Evolutionary conservation across 1,140 invertebrate species (phyloP).

Genomic region (Solen grandis): DNA sequence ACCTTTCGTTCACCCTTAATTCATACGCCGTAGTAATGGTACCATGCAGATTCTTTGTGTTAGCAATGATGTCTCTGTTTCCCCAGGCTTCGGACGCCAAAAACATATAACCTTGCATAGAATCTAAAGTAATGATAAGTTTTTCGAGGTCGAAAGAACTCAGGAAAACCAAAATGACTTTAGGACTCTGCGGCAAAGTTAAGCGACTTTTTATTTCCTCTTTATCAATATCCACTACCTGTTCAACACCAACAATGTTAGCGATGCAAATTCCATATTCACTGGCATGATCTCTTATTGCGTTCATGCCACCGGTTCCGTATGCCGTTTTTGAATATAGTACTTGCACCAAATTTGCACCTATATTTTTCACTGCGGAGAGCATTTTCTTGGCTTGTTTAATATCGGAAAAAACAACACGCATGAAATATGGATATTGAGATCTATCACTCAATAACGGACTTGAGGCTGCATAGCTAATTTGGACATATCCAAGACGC

Average conservation of each 20-base stretch:
- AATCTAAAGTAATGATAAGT: slow-evolving; percentile 1
- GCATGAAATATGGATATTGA: slow-evolving; percentile 36
- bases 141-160: slow-evolving; percentile 21
- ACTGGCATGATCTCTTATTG: not conserved
- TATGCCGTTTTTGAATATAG: slow-evolving; percentile 29
- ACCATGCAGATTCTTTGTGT: slow-evolving; percentile 2
- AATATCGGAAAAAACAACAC: slow-evolving; percentile 8
- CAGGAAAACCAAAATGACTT: slow-evolving; percentile 25
- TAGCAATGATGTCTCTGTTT: not conserved
- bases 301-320: slow-evolving; percentile 18
- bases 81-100: slow-evolving; percentile 42
- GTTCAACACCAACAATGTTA: not conserved
- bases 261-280: slow-evolving; percentile 18
- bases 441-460: not conserved
- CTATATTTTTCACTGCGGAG: not conserved
- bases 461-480: slow-evolving; percentile 31
- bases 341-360: slow-evolving; percentile 4
- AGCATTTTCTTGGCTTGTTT: slow-evolving; percentile 26
- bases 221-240: not conserved
- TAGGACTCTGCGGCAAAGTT: not conserved
- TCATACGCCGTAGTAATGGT: slow-evolving; percentile 11
- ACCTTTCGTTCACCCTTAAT: slow-evolving; percentile 16
- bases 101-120: slow-evolving; percentile 19
- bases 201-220: not conserved
- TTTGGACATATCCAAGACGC: slow-evolving; percentile 12